These are phyloP conservation scores for Drosophila leontia DNA, from an alignment of 1,140 invertebrate species.

Conservation along the genomic window DNA sequence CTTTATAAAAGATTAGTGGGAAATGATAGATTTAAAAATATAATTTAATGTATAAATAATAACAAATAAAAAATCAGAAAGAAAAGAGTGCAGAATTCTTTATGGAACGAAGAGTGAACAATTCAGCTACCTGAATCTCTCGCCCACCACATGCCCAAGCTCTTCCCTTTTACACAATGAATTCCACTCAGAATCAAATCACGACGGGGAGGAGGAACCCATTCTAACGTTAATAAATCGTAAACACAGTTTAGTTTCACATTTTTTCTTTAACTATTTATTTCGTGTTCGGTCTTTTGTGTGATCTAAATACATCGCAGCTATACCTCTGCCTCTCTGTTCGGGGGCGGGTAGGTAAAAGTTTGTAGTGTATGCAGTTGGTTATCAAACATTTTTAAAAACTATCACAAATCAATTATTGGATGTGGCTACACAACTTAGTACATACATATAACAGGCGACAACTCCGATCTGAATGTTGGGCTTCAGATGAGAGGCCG, in stretches of 20 bases:
- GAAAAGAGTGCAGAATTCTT: not conserved
- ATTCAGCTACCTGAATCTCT: not conserved
- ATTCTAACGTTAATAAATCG: not conserved
- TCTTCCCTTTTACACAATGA: not conserved
- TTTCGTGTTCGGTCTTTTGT: constrained; percentile 54
- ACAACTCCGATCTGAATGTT: constrained; percentile 23
- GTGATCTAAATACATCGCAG: constrained; percentile 66
- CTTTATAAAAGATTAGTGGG: no score
- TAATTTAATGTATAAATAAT: no score
- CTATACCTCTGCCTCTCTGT: constrained; percentile 32
- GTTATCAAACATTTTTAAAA: constrained; percentile 78
- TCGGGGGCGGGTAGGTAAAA: constrained; percentile 34
- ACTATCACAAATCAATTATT: constrained; percentile 84
- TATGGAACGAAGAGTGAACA: not conserved
- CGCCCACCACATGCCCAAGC: not conserved
- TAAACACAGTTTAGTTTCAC: not conserved
- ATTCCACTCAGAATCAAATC: not conserved
- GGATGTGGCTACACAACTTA: constrained; percentile 75
- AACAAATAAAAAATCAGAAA: not conserved
- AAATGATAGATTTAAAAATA: no score
- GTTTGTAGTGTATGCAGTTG: constrained; percentile 52
- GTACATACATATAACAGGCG: constrained; percentile 56
- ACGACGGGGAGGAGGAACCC: not conserved
- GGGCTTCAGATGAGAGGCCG: constrained; percentile 14
- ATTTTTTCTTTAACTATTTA: constrained; percentile 41